phyloP scores from a whole-genome alignment of 2,888 invertebrate genomes.

The Zootermopsis nevadensis region DNA sequence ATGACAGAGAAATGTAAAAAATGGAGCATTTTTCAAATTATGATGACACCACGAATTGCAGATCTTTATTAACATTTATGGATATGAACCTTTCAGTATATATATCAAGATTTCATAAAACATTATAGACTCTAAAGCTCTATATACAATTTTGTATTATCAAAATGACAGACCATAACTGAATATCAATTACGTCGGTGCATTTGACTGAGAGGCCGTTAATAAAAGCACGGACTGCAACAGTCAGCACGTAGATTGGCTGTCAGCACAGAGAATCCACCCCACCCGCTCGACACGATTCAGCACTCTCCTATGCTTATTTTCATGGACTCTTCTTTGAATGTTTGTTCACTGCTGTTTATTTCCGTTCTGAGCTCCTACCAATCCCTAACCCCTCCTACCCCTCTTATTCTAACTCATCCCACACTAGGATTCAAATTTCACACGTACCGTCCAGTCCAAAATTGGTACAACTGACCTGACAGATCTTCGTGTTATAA shows the following conservation, averaged over 20 bases:
- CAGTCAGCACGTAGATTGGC: not conserved
- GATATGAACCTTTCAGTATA: no score
- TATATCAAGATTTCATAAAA: no score
- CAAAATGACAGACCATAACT: not conserved
- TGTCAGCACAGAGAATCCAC: not conserved
- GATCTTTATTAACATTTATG: no score
- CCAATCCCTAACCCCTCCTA: not conserved
- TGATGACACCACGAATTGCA: no score
- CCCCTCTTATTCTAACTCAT: not conserved
- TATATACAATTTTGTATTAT: not conserved
- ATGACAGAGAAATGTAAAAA: no score
- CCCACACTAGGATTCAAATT: constrained; percentile 24
- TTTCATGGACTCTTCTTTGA: constrained; percentile 34
- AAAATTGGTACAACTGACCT: constrained; percentile 1
- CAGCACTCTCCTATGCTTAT: constrained; percentile 30
- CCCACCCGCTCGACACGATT: constrained; percentile 1
- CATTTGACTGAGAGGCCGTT: not conserved
- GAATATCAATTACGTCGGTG: not conserved
- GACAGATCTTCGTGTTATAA: no score
- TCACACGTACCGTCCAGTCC: constrained; percentile 3
- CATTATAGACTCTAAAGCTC: no score
- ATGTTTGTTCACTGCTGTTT: constrained; percentile 34
- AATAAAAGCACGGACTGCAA: not conserved
- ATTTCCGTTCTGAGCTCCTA: constrained; percentile 23
- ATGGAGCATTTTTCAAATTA: no score